A percentile compares a stretch with the other conserved stretches of the same genome.
phyloP scores from a whole-genome alignment of 2,888 invertebrate genomes.

The Caenorhabditis sp. region DNA sequence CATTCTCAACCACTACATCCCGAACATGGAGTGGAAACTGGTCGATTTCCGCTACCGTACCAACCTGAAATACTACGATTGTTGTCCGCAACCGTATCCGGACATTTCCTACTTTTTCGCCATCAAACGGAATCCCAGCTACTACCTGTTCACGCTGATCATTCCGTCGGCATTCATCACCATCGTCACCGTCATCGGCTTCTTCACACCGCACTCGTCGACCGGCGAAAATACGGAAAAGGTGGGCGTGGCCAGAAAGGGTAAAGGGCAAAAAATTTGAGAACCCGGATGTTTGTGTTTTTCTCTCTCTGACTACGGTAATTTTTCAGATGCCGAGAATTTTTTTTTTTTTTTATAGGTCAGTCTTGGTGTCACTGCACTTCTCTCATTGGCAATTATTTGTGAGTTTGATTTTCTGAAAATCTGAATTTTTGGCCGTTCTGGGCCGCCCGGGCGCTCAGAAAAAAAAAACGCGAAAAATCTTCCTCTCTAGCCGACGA shows the following conservation, averaged over 20 bases:
- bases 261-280: slow-evolving; percentile 5
- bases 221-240: slow-evolving; percentile 70
- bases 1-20: slow-evolving; percentile 66
- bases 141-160: slow-evolving; percentile 69
- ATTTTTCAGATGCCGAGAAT: too few species aligned
- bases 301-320: too few species aligned
- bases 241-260: slow-evolving; percentile 36
- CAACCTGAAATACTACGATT: slow-evolving; percentile 69
- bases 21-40: slow-evolving; percentile 69
- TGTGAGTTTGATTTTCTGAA: slow-evolving; percentile 42
- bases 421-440: too few species aligned
- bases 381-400: slow-evolving; percentile 65
- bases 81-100: slow-evolving; percentile 69
- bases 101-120: slow-evolving; percentile 69
- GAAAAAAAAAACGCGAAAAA: too few species aligned
- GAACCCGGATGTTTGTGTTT: not conserved
- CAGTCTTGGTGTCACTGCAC: slow-evolving; percentile 65
- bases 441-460: too few species aligned
- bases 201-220: slow-evolving; percentile 69
- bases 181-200: slow-evolving; percentile 69
- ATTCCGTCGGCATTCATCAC: slow-evolving; percentile 69
- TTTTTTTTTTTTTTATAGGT: slow-evolving; percentile 43
- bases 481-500: too few species aligned
- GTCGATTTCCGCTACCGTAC: slow-evolving; percentile 62
- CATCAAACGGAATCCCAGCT: slow-evolving; percentile 68